Percentiles rank a stretch among this genome's conserved stretches.
These are phyloP conservation scores for Luffia ferchaultella DNA, from an alignment of 2,888 invertebrate genomes.

Conservation along the genomic window DNA sequence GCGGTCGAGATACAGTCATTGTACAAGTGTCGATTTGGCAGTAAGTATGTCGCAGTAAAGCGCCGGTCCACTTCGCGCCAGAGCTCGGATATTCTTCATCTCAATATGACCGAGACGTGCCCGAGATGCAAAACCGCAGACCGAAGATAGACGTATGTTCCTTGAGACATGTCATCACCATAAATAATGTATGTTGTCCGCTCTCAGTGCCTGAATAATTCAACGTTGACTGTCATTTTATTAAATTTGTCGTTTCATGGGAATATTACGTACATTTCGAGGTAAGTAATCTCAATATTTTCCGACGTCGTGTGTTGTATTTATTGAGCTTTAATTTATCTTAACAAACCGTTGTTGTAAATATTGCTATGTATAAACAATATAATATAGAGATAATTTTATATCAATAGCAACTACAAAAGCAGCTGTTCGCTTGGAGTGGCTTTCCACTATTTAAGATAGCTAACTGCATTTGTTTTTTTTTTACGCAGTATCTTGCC, in stretches of 20 bases:
- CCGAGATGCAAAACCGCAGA: constrained; percentile 54
- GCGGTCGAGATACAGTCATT: background rate
- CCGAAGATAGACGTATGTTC: constrained; percentile 44
- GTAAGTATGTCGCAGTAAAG: background rate
- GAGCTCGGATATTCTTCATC: background rate
- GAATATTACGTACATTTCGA: constrained; percentile 1
- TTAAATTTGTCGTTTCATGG: constrained; percentile 53
- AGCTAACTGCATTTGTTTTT: too few species aligned
- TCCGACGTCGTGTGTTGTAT: background rate
- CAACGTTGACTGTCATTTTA: constrained; percentile 55
- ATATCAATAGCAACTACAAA: too few species aligned
- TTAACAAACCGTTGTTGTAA: too few species aligned
- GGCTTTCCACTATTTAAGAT: too few species aligned
- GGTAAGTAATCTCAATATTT: background rate
- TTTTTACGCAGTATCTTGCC: too few species aligned
- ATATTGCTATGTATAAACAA: too few species aligned
- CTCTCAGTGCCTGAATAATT: constrained; percentile 50
- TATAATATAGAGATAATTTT: too few species aligned
- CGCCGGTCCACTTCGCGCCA: background rate
- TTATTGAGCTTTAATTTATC: too few species aligned
- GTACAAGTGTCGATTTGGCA: background rate
- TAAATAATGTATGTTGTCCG: constrained; percentile 58
- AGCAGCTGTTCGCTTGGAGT: too few species aligned
- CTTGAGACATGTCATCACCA: constrained; percentile 55
- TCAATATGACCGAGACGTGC: constrained; percentile 30